phyloP scores from a whole-genome alignment of 2,888 invertebrate species.

The Chironomus tentans region DNA sequence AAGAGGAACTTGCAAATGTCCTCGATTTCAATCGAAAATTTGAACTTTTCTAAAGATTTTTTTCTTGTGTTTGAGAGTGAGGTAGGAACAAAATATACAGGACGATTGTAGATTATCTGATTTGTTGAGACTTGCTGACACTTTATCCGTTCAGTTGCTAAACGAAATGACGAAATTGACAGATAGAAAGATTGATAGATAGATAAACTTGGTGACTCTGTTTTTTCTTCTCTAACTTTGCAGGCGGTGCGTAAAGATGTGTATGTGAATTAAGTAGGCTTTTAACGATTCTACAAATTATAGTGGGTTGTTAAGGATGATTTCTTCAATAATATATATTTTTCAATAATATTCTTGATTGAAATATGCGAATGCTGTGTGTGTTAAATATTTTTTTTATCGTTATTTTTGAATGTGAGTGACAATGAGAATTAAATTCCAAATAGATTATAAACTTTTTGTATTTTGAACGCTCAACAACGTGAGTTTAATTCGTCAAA shows the following conservation, averaged over 20 bases:
- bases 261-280: neutral
- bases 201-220: neutral
- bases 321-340: too few relatives aligned
- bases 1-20: too few relatives aligned
- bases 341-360: constrained; percentile 15
- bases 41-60: too few relatives aligned
- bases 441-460: neutral
- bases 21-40: too few relatives aligned
- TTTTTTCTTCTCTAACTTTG: neutral
- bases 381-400: neutral
- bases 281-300: neutral
- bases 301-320: neutral
- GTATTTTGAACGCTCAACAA: constrained; percentile 13
- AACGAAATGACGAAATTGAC: too few relatives aligned
- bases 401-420: neutral
- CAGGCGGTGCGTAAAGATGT: too few relatives aligned
- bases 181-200: neutral
- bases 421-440: constrained; percentile 8
- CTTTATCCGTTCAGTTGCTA: too few relatives aligned
- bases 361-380: neutral
- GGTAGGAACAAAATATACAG: too few relatives aligned
- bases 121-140: too few relatives aligned
- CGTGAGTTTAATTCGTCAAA: constrained; percentile 29
- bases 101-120: too few relatives aligned
- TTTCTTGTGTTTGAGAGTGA: too few relatives aligned